Conservation (phyloP, 2,797 vertebrate genomes). For the Crocidura indochinensis region DNA sequence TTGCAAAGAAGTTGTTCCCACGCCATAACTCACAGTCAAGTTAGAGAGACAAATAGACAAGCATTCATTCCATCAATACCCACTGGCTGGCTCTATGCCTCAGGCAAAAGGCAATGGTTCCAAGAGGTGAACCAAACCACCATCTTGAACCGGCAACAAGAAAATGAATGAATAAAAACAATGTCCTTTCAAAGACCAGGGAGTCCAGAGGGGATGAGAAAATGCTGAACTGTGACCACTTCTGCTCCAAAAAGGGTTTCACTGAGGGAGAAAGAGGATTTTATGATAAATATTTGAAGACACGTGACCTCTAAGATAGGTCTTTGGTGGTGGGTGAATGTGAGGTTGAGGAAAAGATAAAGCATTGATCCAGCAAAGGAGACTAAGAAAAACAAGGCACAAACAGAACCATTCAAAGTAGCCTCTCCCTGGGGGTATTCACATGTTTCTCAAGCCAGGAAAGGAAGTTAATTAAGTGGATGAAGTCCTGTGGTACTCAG, state of each 20-base stretch:
- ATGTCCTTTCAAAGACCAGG: background rate
- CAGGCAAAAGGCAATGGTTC: background rate
- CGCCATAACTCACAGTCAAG: background rate
- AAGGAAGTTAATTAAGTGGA: accelerated
- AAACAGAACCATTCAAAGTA: accelerated
- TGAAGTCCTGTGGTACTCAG: background rate
- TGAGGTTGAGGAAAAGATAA: background rate
- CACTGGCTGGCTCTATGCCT: background rate
- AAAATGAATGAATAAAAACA: background rate
- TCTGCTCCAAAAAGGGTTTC: background rate
- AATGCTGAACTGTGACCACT: background rate
- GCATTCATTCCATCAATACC: conserved; percentile 47
- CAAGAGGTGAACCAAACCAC: background rate
- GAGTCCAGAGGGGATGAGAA: background rate
- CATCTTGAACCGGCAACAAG: conserved; percentile 34
- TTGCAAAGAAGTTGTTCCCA: background rate
- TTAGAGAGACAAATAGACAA: background rate
- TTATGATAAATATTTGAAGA: background rate
- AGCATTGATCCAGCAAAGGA: background rate
- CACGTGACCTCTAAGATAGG: too few species aligned
- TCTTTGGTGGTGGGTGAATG: background rate
- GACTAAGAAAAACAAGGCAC: background rate
- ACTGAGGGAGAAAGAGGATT: background rate
- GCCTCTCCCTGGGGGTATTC: background rate
- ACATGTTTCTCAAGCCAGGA: background rate